Base-by-base conservation (phyloP, 2,113 vertebrate genomes). In the Lucifuga dentata region DNA sequence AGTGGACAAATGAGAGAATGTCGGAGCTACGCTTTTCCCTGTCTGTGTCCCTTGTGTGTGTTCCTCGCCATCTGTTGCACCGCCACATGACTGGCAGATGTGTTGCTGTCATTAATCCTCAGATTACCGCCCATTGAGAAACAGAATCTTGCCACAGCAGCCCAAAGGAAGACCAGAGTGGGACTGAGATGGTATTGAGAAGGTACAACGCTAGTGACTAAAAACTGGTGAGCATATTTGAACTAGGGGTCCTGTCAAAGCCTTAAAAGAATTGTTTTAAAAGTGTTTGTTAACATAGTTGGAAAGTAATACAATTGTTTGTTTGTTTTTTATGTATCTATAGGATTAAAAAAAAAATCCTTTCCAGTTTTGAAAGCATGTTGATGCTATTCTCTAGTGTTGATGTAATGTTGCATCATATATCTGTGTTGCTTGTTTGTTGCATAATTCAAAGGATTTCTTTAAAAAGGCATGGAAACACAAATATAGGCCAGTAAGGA, bases 61-160 rank as follows among this genome's bases (percentile, higher is more conserved):
- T 83, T 67, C 52, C 56, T 35, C 24, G 57, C 84, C 85, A 88
- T 89, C 88, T 87, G 86, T 81, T 40, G 59, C 23, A 15, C 82
- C 62, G 38, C 70, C 74, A 77, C 77, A 76, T 72, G 80, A 88
- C 82, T 84, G 85, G 71, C 81, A 86, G 80, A 83, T 80, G 71
- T 66, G 73, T 73, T 60, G 48, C 73, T 72, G 73, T 85, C 85
- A 89, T 87, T 85, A 87, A 88, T 89, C 76, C 84, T 81, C 65
- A 78, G 74, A 85, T 89, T 88, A 84, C 85, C 64, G 57, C 78
- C 81, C 70, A 71, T 21, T 68, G 78, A 86, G 76, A 68, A 65
- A 63, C 52, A 52, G 46, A 56, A 41, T 72, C 76, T 59, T 65
- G 24, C 58, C 52, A 68, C 62, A 58, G 61, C 33, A 56, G 81